These are phyloP conservation scores for Struthidea cinerea DNA, from an alignment of 2,113 vertebrate species.

Conservation along the genomic window DNA sequence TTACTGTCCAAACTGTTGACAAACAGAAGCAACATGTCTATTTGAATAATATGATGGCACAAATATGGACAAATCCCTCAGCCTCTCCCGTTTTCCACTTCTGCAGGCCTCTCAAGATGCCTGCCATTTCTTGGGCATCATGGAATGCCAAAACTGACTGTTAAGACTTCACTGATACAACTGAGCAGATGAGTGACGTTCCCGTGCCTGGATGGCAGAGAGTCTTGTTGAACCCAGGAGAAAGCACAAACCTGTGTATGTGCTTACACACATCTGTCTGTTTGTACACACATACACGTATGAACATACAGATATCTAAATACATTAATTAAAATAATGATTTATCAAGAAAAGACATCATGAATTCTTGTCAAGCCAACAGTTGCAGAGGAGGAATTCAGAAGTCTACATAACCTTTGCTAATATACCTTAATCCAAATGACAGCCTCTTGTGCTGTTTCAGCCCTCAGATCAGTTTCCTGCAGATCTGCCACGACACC, in stretches of 20 bases:
- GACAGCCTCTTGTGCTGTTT: background rate
- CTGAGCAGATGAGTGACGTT: background rate
- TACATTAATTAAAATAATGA: background rate
- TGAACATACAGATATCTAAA: background rate
- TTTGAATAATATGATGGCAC: background rate
- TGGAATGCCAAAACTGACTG: background rate
- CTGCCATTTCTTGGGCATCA: fast-evolving
- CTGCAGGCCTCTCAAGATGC: background rate
- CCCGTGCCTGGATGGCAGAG: background rate
- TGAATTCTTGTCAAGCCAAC: background rate
- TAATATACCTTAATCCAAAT: background rate
- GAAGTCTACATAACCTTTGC: background rate
- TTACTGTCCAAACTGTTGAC: background rate
- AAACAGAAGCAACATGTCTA: background rate
- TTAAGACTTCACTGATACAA: background rate
- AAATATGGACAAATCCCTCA: background rate
- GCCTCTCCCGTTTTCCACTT: background rate
- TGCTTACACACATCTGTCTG: too few species aligned
- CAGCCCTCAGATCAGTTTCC: background rate
- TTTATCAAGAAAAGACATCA: background rate
- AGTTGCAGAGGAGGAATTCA: background rate
- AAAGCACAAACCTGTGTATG: background rate
- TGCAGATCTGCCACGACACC: background rate
- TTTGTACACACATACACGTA: background rate
- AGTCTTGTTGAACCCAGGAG: background rate